Evolutionary conservation across 2,797 vertebrate species (phyloP), one percentile per base, ranked within the genome.

Genomic region (Erpetoichthys calabaricus): DNA sequence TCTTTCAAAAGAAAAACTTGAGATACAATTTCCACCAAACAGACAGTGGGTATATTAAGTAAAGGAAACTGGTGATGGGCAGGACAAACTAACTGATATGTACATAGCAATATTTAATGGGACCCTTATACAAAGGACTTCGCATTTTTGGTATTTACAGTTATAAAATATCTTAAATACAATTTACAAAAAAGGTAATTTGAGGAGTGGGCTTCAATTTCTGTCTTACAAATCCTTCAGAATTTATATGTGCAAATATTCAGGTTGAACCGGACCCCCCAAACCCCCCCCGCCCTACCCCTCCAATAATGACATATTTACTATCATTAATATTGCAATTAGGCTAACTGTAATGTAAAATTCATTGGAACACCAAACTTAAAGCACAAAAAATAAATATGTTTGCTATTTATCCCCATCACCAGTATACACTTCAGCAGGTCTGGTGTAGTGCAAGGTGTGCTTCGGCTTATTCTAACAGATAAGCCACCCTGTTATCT

Each of bases 401-500:
- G 60, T 57, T 60, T 58, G 73, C 69, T 65, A 70, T 69, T 75
- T 80, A 70, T 77, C 78, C 78, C 75, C 72, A 1, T 75, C 72
- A 71, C 74, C 83, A 85, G 84, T 81, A 79, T 80, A 78, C 56
- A 68, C 68, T 77, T 65, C 50, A 7, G 66, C 69, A 70, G 66
- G 78, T 68, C 75, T 62, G 51, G 51, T 42, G 6, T 71, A 83
- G 77, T 76, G 78, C 79, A 83, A 82, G 74, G 65, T 80, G 83
- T 77, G 79, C 79, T 85, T 80, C 69, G 77, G 74, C 73, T 77
- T 56, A 65, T 57, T 61, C 70, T 75, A 80, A 76, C 79, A 82
- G 76, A 70, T 74, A 77, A 75, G 74, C 73, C 74, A 72, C 73
- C 64, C 70, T 67, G 64, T 80, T 80, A 68, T 68, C 62, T 80